phyloP scores from a whole-genome alignment of 1,140 invertebrate genomes.

The Neodiprion fabricii region DNA sequence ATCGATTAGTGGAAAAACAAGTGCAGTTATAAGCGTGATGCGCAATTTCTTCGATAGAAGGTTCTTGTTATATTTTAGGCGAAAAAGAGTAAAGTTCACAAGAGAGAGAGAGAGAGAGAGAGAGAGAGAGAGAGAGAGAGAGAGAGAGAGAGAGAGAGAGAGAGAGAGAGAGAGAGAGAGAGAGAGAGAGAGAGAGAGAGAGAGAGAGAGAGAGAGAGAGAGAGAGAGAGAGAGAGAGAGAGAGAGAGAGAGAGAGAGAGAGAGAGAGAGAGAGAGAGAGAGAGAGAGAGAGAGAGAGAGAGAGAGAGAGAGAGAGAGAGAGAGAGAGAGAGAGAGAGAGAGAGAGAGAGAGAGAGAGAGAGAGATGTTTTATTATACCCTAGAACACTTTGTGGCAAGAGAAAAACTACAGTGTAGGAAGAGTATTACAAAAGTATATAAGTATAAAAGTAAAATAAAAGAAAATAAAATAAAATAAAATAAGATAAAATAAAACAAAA shows the following conservation, averaged over 20 bases:
- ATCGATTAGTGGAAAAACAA: too few relatives aligned
- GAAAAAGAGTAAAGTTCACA: too few relatives aligned
- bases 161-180: not conserved
- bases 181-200: not conserved
- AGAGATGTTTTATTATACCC: not conserved
- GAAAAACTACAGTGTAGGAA: too few relatives aligned
- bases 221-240: not conserved
- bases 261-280: not conserved
- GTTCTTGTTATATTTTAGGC: too few relatives aligned
- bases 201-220: not conserved
- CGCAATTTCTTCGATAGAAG: too few relatives aligned
- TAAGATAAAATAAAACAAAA: too few relatives aligned
- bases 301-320: not conserved
- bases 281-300: not conserved
- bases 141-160: too few relatives aligned
- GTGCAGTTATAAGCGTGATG: too few relatives aligned
- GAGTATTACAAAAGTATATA: too few relatives aligned
- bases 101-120: constrained; percentile 21
- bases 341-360: not conserved
- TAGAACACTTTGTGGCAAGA: too few relatives aligned
- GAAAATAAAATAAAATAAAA: not conserved
- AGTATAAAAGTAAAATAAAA: not conserved
- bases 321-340: constrained; percentile 22
- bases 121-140: too few relatives aligned
- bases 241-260: constrained; percentile 22